Percentiles rank a stretch among this genome's conserved stretches.
These are phyloP conservation scores for Adelges cooleyi DNA, from an alignment of 1,140 invertebrate species.

Conservation along the genomic window DNA sequence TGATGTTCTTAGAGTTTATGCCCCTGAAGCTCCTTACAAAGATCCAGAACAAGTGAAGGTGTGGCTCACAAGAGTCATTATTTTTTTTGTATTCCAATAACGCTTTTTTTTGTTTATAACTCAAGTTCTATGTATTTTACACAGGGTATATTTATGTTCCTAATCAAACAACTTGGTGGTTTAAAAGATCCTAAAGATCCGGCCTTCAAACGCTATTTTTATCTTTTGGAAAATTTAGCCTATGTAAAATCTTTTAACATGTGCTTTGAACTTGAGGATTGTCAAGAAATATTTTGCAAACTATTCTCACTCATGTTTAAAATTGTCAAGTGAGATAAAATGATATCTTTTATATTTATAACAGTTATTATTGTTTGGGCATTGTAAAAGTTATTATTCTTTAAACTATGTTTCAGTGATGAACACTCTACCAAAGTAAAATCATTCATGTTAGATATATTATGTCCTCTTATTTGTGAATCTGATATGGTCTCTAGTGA, in stretches of 20 bases:
- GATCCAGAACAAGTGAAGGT: conserved; percentile 82
- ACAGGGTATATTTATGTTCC: conserved; percentile 86
- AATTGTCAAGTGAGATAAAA: conserved; percentile 71
- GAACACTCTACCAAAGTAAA: conserved; percentile 93
- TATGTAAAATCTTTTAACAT: conserved; percentile 99
- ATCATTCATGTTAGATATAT: conserved; percentile 89
- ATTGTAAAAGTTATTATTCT: too few relatives aligned
- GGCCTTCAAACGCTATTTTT: conserved; percentile 96
- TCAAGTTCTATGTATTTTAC: too few relatives aligned
- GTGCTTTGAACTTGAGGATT: conserved; percentile 95
- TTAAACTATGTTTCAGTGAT: conserved; percentile 52
- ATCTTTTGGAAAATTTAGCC: conserved; percentile 86
- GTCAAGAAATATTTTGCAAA: conserved; percentile 89
- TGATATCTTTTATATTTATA: not conserved
- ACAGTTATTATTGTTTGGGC: not conserved
- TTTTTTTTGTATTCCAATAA: not conserved
- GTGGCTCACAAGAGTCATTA: not conserved
- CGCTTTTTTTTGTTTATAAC: not conserved
- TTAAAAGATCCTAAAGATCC: conserved; percentile 93
- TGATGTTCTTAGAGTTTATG: conserved; percentile 93
- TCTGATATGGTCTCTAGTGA: conserved; percentile 90
- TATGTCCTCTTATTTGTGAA: conserved; percentile 86
- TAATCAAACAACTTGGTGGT: conserved; percentile 87
- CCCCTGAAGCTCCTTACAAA: conserved; percentile 95
- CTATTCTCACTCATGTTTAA: conserved; percentile 92